Evolutionary conservation across 1,140 invertebrate species (phyloP), one percentile per base, ranked within the genome.

Genomic region (Thaumatotibia leucotreta): DNA sequence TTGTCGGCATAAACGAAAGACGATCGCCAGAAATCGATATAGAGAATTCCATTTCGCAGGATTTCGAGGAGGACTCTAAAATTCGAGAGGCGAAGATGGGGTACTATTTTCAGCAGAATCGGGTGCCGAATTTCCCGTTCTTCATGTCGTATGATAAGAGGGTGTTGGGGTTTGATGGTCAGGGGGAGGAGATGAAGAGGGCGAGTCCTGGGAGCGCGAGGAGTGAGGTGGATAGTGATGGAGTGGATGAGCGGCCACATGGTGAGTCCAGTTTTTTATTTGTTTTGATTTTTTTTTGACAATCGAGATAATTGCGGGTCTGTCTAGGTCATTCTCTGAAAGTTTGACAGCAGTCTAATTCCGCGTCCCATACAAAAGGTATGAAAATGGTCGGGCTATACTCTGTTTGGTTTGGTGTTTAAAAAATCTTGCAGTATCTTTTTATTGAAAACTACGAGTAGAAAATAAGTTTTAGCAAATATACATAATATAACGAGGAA

Each of bases 1-100:
- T 90, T 29, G 88, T 90, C 10, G 88, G 88, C 0, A 22, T 85
- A 0, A 88, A 79, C 64, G 83, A 88, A 2, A 73, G 88, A 11
- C 71, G 86, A n/a, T 90, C 88, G 0, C 88, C 86, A 0, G 88
- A 89, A 63, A 90, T 90, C 65, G 88, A 90, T 73, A 90, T 90
- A 2, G 88, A 90, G 50, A 89, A 84, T 23, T 84, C 74, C n/a
- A 86, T 90, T 62, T 82, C 81, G 0, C 82, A 84, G 62, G 85
- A 90, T 63, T 88, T 79, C 61, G 86, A 88, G 6, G 86, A 88
- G 11, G 86, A 90, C 0, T 69, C 83, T 2, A 86, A 88, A 63
- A 67, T 84, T 62, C 75, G 80, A 22, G 84, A 86, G 24, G 76
- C 75, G 31, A 88, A 88, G 67, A 81, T 88, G 77, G 79, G 80